Evolutionary conservation across 2,888 invertebrate genomes (phyloP), one percentile per base, ranked within the genome.

Genomic region (Serripes groenlandicus): DNA sequence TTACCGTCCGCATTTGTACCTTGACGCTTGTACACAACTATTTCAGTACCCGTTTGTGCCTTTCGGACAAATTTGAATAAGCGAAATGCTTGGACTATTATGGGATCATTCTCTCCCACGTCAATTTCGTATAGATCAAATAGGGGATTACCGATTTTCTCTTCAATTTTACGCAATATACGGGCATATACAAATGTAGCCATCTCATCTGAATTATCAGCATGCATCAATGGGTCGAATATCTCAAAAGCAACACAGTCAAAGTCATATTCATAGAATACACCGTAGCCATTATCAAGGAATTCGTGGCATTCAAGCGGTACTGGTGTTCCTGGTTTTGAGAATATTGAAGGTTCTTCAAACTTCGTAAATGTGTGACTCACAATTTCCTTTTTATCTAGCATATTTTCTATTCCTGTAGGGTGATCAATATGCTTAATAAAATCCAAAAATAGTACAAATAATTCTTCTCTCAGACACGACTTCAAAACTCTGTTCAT

Each of bases 201-300:
- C 5, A 18, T 4, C 3, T 18, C 60, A 26, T 74, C 79, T 30
- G 15, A 21, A 3, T 60, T 42, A 26, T 5, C 30, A 1, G 34
- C 42, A 21, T 66, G 66, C 21, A 70, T 74, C 30, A 71, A 30
- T 0, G 84, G 86, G 62, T 88, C 89, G 34, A 80, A 76, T n/a
- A 89, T 52, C 56, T 86, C 86, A 60, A 66, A 83, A 23, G 86
- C 89, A 9, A 87, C 81, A 64, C 81, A 87, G 34, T 88, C 81
- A n/a, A 42, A 81, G 11, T 81, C 75, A 62, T 78, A 78, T 28
- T 78, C 69, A n/a, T 76, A 37, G 66, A 88, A 83, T 28, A 73
- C 23, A 32, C 42, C 52, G 66, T 84, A 87, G 34, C 52, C 75
- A 56, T 86, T 83, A 62, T 83, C 81, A 28, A 90, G 78, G 23